Evolutionary conservation across 2,888 invertebrate genomes (phyloP).

Genomic region (Spatulosminthurus flaviceps): DNA sequence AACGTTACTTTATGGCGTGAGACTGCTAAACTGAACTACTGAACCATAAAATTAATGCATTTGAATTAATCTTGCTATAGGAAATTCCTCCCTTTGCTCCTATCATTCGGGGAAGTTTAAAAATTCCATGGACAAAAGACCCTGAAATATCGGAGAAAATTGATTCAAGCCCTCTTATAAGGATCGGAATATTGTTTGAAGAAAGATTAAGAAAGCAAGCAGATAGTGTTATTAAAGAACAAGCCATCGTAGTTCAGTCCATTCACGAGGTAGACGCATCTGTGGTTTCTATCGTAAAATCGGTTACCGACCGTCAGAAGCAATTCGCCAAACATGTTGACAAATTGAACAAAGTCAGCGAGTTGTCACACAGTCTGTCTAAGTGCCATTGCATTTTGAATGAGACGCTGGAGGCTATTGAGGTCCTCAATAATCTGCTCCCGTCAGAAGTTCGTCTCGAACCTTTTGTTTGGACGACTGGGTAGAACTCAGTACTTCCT

Average conservation of each 20-base stretch:
- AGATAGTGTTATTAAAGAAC: conserved; percentile 81
- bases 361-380: conserved; percentile 82
- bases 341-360: conserved; percentile 81
- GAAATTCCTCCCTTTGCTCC: conserved; percentile 92
- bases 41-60: too few relatives aligned
- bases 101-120: conserved; percentile 88
- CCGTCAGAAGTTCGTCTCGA: conserved; percentile 85
- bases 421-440: conserved; percentile 82
- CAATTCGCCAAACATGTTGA: conserved; percentile 86
- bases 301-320: conserved; percentile 82
- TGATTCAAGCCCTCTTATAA: conserved; percentile 76
- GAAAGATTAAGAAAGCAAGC: conserved; percentile 85
- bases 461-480: conserved; percentile 89
- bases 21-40: too few relatives aligned
- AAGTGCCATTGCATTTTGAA: conserved; percentile 83
- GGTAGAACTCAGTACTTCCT: conserved; percentile 65
- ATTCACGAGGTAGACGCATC: conserved; percentile 82
- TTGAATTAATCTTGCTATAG: conserved; percentile 67
- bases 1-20: too few relatives aligned
- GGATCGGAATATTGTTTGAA: conserved; percentile 82
- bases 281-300: conserved; percentile 74
- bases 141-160: conserved; percentile 85
- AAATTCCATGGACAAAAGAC: conserved; percentile 82
- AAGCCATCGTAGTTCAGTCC: conserved; percentile 77
- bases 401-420: conserved; percentile 85